These are phyloP conservation scores for Bubo blakistoni DNA, from an alignment of 2,113 vertebrate genomes.

Conservation along the genomic window DNA sequence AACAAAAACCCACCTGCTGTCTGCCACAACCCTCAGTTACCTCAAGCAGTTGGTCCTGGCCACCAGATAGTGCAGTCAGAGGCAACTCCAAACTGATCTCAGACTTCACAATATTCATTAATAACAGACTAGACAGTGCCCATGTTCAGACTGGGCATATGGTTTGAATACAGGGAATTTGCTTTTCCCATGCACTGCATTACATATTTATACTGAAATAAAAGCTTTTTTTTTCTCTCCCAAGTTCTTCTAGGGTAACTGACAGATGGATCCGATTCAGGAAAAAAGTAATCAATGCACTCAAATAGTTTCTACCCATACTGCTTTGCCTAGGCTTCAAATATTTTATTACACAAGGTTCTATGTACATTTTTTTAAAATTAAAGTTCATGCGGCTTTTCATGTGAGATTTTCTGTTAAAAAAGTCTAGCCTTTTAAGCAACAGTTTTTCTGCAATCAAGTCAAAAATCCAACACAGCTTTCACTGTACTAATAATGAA, in stretches of 20 bases:
- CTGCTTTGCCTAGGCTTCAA: not conserved
- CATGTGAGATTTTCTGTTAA: not conserved
- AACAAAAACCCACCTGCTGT: not conserved
- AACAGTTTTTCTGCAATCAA: not conserved
- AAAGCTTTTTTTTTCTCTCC: not conserved
- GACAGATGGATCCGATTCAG: slow-evolving; percentile 49
- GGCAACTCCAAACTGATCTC: not conserved
- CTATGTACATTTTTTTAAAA: not conserved
- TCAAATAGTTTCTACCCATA: not conserved
- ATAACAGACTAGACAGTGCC: slow-evolving; percentile 18
- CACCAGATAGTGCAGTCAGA: not conserved
- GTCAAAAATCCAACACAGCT: not conserved
- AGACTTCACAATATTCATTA: slow-evolving; percentile 1
- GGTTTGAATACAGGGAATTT: slow-evolving; percentile 47
- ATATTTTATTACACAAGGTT: slow-evolving; percentile 7
- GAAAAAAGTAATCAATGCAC: slow-evolving; percentile 11
- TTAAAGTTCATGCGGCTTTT: not conserved
- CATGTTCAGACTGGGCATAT: not conserved
- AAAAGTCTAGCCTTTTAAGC: not conserved
- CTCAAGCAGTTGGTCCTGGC: not conserved
- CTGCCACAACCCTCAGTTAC: not conserved
- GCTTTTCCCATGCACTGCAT: slow-evolving; percentile 11
- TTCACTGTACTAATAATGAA: not conserved
- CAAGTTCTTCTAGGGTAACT: not conserved
- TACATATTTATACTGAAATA: slow-evolving; percentile 32